These are phyloP conservation scores for Peromyscus aztecus DNA, from an alignment of 2,797 vertebrate species.

Conservation along the genomic window DNA sequence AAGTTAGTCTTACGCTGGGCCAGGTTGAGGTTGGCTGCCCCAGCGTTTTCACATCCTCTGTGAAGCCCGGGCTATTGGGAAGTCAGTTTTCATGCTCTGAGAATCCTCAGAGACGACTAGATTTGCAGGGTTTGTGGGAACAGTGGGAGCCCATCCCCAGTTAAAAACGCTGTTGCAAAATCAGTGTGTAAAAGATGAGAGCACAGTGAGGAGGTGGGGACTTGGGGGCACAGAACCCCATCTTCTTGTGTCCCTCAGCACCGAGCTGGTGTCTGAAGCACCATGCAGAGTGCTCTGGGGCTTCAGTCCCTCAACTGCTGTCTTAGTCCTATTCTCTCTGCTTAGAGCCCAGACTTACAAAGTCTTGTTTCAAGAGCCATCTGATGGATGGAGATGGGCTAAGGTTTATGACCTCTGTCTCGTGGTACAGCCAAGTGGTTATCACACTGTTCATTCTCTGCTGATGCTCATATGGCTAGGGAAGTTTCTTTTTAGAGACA, in stretches of 20 bases:
- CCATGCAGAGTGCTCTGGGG: background rate
- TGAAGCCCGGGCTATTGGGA: background rate
- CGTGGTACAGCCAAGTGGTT: rapidly evolving
- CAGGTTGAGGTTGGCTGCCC: background rate
- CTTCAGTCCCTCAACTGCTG: background rate
- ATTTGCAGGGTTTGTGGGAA: background rate
- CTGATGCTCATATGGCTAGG: background rate
- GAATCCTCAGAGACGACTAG: background rate
- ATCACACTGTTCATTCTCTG: too few relatives aligned
- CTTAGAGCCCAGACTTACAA: background rate
- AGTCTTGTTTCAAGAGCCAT: background rate
- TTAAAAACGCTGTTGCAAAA: background rate
- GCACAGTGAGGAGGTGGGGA: too few relatives aligned
- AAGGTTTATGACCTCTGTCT: background rate
- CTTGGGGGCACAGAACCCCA: background rate
- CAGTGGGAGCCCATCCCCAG: background rate
- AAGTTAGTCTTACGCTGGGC: background rate
- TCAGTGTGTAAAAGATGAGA: background rate
- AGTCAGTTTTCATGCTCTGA: background rate
- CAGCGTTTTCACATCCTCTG: background rate
- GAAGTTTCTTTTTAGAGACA: background rate
- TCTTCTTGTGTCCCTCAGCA: background rate
- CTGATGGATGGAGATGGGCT: background rate
- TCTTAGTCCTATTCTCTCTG: background rate
- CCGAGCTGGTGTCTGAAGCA: background rate